A percentile compares a stretch with the other conserved stretches of the same genome.
These are phyloP conservation scores for Biston stratarius DNA, from an alignment of 2,888 invertebrate species.

Conservation along the genomic window DNA sequence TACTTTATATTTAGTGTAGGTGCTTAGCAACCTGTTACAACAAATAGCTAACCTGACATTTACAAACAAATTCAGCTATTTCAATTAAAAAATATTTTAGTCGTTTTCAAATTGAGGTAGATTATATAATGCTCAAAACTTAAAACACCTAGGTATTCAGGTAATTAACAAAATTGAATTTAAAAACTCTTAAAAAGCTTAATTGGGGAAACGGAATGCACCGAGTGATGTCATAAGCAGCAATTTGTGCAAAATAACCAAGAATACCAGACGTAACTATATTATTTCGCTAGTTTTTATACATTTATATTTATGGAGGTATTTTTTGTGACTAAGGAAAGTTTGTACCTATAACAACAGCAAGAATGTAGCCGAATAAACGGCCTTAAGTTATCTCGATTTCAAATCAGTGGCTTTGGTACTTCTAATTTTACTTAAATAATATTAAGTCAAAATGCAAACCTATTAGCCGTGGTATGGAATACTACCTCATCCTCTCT, in stretches of 20 bases:
- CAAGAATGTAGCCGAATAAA: no score
- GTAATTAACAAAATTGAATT: neutral
- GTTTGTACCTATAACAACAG: no score
- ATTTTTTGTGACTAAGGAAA: no score
- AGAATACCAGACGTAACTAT: neutral
- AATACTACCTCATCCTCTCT: no score
- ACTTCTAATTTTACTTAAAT: no score
- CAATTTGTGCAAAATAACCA: neutral
- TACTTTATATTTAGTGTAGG: neutral
- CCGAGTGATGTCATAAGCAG: conserved; percentile 7
- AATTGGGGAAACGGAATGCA: conserved; percentile 41
- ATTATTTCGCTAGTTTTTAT: neutral
- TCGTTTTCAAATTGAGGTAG: neutral
- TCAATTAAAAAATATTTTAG: neutral
- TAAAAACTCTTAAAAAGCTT: conserved; percentile 30
- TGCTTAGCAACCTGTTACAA: neutral
- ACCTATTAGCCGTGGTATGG: no score
- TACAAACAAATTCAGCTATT: neutral
- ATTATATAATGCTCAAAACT: neutral
- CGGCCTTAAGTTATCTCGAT: no score
- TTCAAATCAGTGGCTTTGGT: no score
- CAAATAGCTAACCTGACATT: neutral
- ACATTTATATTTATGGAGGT: no score
- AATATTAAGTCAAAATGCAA: no score
- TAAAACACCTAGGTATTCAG: neutral